These are phyloP conservation scores for Discoglossus pictus DNA, from an alignment of 2,797 vertebrate genomes.

Conservation along the genomic window DNA sequence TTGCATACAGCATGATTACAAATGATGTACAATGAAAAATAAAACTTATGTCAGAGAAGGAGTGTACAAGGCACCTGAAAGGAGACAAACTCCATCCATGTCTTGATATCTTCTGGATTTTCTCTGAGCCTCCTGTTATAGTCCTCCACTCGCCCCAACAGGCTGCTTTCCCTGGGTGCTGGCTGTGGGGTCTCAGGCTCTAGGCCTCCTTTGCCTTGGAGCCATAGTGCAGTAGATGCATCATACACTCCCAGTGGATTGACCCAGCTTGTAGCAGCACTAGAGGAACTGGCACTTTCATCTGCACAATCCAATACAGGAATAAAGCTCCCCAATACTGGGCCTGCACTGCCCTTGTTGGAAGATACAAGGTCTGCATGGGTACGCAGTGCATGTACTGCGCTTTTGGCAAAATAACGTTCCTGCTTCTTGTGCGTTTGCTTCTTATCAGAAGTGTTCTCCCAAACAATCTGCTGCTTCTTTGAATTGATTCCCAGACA, in stretches of 20 bases:
- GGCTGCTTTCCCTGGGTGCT: conserved; percentile 47
- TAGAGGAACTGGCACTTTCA: conserved; percentile 38
- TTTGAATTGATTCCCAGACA: conserved; percentile 82
- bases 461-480: conserved; percentile 81
- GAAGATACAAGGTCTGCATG: conserved; percentile 34
- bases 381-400: conserved; percentile 65
- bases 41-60: too few relatives aligned
- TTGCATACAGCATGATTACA: too few relatives aligned
- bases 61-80: conserved; percentile 80
- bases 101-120: conserved; percentile 77
- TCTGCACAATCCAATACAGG: conserved; percentile 64
- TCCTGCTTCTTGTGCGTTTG: conserved; percentile 62
- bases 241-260: conserved; percentile 93
- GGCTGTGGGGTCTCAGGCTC: conserved; percentile 58
- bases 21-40: too few relatives aligned
- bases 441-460: conserved; percentile 69
- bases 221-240: conserved; percentile 81
- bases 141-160: conserved; percentile 81
- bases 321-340: conserved; percentile 55
- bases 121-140: conserved; percentile 89
- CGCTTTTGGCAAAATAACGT: conserved; percentile 81
- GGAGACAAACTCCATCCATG: conserved; percentile 89
- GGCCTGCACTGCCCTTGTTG: conserved; percentile 56
- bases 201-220: conserved; percentile 81
- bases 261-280: conserved; percentile 54